Base-by-base conservation (phyloP, 2,113 vertebrate species). In the Columba janthina region DNA sequence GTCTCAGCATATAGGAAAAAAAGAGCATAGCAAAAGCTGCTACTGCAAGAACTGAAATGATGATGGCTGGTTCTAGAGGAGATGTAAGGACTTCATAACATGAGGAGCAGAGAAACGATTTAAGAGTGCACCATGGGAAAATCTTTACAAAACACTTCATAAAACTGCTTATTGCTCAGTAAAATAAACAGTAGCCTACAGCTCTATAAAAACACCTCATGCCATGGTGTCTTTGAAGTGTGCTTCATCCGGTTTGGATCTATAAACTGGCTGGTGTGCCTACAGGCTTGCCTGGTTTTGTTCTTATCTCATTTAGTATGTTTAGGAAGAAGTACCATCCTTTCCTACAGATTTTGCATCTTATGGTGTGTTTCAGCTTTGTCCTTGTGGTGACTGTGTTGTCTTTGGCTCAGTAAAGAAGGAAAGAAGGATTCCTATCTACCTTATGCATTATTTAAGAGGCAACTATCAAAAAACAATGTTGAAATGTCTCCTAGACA, bases 1-100 rank as follows among this genome's bases (percentile, higher is more conserved):
- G 75, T 29, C 85, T 91, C 88, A 74, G 70, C 82, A 81, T 92
- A 95, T 94, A 56, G 96, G 97, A 97, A 96, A 94, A 13, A 20
- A 61, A 18, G 72, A 56, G 57, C 54, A 78, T 81, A 83, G 93
- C 75, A 97, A 97, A 96, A 90, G n/a, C 70, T 94, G 79, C 71
- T 92, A 87, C 72, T 96, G 92, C 9, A 42, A 82, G 44, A 26
- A 62, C 84, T 50, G 85, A 85, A 89, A 74, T 32, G 8, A 42
- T 61, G 31, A 16, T 62, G 48, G 12, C 16, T 71, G 7, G 21
- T 60, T 90, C 11, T 76, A 32, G 48, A 61, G 58, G n/a, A 66
- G 10, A 18, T 48, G 36, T 57, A 58, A 88, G 44, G n/a, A 72
- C 71, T 32, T 9, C 17, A 10, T 74, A 86, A 80, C 8, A 2